phyloP scores from a whole-genome alignment of 1,140 invertebrate genomes.

The Lucilia sericata region DNA sequence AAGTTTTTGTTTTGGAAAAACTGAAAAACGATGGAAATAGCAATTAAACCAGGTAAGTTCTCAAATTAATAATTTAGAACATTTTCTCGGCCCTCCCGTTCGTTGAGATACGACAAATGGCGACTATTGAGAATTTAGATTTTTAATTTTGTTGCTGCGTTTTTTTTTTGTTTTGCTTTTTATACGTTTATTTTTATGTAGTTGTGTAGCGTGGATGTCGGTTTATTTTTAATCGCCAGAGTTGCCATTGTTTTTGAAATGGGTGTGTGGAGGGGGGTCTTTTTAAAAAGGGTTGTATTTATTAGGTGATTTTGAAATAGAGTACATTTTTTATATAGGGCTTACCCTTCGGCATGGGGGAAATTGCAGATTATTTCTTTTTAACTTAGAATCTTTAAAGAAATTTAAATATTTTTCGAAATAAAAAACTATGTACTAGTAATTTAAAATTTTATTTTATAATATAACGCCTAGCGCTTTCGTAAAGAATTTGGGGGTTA shows the following conservation, averaged over 20 bases:
- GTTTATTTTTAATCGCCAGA: constrained; percentile 42
- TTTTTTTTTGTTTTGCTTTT: constrained; percentile 45
- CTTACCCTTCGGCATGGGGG: too few species aligned
- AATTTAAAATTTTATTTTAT: too few species aligned
- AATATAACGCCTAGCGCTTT: too few species aligned
- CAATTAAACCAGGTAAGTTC: constrained; percentile 47
- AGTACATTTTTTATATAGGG: too few species aligned
- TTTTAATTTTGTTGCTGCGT: constrained; percentile 43
- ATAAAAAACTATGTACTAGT: too few species aligned
- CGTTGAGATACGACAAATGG: constrained; percentile 46
- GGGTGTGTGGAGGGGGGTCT: not conserved
- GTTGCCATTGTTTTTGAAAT: not conserved
- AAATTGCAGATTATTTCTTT: too few species aligned
- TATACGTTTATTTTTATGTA: not conserved
- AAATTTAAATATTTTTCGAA: too few species aligned
- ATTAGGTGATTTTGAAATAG: too few species aligned
- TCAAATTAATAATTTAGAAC: constrained; percentile 33
- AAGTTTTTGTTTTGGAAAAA: too few species aligned
- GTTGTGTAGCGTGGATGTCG: constrained; percentile 40
- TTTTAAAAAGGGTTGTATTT: not conserved
- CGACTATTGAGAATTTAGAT: constrained; percentile 46
- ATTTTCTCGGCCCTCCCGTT: constrained; percentile 37
- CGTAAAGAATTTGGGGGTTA: too few species aligned
- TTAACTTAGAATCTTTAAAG: too few species aligned
- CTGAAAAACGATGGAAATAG: constrained; percentile 44